Conservation (phyloP, 2,113 vertebrate species). For the Ameiurus melas region DNA sequence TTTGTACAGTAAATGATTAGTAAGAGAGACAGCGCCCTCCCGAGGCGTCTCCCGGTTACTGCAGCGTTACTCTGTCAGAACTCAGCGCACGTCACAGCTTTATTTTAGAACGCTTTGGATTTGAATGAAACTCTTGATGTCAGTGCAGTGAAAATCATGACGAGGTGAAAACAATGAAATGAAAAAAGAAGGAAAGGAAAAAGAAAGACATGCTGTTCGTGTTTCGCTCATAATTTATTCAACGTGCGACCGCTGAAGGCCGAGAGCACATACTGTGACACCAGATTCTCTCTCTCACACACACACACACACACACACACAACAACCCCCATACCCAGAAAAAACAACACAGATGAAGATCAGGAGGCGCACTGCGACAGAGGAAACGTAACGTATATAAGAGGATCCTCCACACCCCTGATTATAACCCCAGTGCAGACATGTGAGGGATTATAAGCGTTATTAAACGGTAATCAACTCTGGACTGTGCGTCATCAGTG, state of each 20-base stretch:
- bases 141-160: neutral
- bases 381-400: neutral
- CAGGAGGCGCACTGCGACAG: neutral
- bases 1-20: neutral
- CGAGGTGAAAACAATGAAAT: neutral
- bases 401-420: neutral
- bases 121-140: neutral
- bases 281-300: neutral
- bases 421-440: neutral
- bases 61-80: neutral
- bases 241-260: neutral
- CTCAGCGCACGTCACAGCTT: neutral
- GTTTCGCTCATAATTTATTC: constrained; percentile 27
- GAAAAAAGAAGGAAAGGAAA: neutral
- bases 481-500: neutral
- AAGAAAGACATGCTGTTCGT: constrained; percentile 13
- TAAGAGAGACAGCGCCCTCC: neutral
- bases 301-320: neutral
- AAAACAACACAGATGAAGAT: neutral
- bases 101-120: neutral
- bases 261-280: neutral
- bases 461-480: neutral
- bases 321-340: neutral
- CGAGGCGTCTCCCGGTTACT: neutral
- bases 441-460: neutral